Conservation (phyloP, 2,888 invertebrate species). For the Drosophila histrio region DNA sequence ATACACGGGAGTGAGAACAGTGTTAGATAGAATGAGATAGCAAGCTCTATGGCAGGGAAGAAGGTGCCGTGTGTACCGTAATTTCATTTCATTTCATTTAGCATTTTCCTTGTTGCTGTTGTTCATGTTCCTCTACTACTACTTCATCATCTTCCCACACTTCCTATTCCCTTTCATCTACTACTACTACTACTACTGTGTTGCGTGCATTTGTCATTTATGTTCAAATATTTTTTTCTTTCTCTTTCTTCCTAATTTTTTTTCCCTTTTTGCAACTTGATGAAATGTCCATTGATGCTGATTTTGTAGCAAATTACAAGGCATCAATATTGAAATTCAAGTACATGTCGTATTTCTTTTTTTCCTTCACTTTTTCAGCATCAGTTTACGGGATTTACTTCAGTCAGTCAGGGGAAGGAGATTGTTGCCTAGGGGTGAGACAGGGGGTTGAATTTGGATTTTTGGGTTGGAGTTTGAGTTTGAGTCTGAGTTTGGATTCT, state of each 20-base stretch:
- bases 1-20: background rate
- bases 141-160: background rate
- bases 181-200: too few relatives aligned
- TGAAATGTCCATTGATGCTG: conserved; percentile 67
- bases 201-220: conserved; percentile 71
- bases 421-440: too few relatives aligned
- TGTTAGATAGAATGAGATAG: background rate
- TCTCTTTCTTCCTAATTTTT: conserved; percentile 7
- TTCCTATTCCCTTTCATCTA: conserved; percentile 3
- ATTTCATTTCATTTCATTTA: conserved; percentile 78
- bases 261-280: conserved; percentile 39
- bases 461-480: background rate
- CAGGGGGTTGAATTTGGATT: background rate
- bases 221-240: conserved; percentile 20
- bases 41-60: background rate
- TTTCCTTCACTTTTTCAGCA: conserved; percentile 31
- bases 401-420: background rate
- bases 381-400: background rate
- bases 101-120: conserved; percentile 47
- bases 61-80: conserved; percentile 47
- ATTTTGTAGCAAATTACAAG: conserved; percentile 67
- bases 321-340: conserved; percentile 68
- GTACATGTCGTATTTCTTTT: conserved; percentile 57
- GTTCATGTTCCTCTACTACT: conserved; percentile 17
- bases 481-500: background rate